Base-by-base conservation (phyloP, 1,140 invertebrate species). In the Drosophila sp. region DNA sequence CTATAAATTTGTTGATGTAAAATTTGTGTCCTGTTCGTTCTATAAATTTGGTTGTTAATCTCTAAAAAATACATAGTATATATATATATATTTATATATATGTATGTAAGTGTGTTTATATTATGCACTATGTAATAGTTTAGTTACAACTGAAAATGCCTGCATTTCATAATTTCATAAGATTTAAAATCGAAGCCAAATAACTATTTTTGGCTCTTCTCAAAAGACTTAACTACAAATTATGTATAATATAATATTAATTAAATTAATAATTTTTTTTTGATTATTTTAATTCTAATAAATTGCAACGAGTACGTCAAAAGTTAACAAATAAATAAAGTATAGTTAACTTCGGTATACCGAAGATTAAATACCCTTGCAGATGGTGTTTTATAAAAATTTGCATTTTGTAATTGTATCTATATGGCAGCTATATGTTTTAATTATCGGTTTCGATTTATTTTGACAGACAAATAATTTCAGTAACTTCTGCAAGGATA, bases 1-100 rank as follows among this genome's bases (percentile, higher is more conserved):
- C 65, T 69, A 69, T 69, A 51, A 69, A 69, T 69, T 69, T 69
- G 50, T 53, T 50, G 46, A 69, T 69, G 56, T 69, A 69, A 69
- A 69, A 69, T 69, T 61, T 53, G 65, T 69, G 56, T 61, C n/a
- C 51, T 63, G 32, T 48, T 65, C 18, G 0, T 57, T 72, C 66
- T 66, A 66, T 66, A 72, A 72, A 72, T 66, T 66, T 66, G 25
- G 50, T 57, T 66, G 43, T 66, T 72, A 51, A 57, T 66, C 45
- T 58, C 69, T 66, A 72, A 58, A 72, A 71, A 65, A 57, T 72
- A 72, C 43, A 65, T 38, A 65, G 34, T 56, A 57, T 40, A 43
- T 58, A 58, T 41, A 27, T 36, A 4, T 50, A 25, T 40, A 18
- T 66, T 4, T 66, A 48, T 58, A 16, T 27, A 8, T 57, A n/a